phyloP scores from a whole-genome alignment of 2,888 invertebrate genomes.

The Latheticus oryzae region DNA sequence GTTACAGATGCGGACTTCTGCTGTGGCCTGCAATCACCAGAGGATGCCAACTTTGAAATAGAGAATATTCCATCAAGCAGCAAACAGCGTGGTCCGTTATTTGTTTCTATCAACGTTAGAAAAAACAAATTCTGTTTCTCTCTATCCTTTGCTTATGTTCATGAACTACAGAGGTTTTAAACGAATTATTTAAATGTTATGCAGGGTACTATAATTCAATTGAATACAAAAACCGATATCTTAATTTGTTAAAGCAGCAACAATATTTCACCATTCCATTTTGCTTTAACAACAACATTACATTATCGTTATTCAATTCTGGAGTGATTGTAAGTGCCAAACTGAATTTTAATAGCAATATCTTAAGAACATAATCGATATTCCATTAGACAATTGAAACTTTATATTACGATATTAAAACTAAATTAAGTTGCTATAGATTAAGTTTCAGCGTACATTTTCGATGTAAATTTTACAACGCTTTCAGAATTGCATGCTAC shows the following conservation, averaged over 20 bases:
- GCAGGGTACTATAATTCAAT: too few relatives aligned
- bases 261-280: conserved; percentile 22
- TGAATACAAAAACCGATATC: too few relatives aligned
- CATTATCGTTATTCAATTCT: conserved; percentile 14
- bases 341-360: conserved; percentile 24
- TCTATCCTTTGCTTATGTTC: conserved; percentile 28
- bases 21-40: conserved; percentile 85
- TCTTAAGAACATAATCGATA: conserved; percentile 17
- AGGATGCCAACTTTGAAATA: conserved; percentile 76
- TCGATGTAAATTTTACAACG: too few relatives aligned
- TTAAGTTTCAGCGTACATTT: background rate
- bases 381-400: conserved; percentile 23
- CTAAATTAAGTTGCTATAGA: conserved; percentile 2
- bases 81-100: conserved; percentile 72
- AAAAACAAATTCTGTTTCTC: conserved; percentile 36
- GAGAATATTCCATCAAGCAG: conserved; percentile 69
- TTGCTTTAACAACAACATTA: conserved; percentile 7
- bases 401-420: conserved; percentile 1
- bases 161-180: conserved; percentile 33
- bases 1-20: conserved; percentile 91
- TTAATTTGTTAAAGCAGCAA: conserved; percentile 19
- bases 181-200: conserved; percentile 17
- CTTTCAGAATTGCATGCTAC: too few relatives aligned
- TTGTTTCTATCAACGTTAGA: conserved; percentile 46
- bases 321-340: conserved; percentile 15